phyloP scores from a whole-genome alignment of 2,888 invertebrate genomes.

The Spisula solida region DNA sequence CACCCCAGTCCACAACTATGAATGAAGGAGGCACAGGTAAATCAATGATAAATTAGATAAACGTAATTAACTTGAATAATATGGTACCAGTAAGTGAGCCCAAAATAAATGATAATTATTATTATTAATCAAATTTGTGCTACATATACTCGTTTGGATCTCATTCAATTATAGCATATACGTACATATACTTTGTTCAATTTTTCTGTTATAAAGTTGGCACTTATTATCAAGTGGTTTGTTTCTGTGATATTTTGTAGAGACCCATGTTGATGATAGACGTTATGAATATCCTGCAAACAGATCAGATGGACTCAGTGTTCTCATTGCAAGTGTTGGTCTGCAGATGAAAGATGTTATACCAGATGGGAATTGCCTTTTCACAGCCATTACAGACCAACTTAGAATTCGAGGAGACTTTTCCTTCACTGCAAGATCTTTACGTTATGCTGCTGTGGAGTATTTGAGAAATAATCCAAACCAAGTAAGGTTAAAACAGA shows the following conservation, averaged over 20 bases:
- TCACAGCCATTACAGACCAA: conserved; percentile 64
- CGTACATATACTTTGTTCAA: too few species aligned
- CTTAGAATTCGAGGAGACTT: conserved; percentile 61
- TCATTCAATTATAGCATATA: too few species aligned
- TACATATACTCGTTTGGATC: too few species aligned
- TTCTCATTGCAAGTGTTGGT: conserved; percentile 32
- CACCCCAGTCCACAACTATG: not conserved
- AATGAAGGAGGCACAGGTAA: not conserved
- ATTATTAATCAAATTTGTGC: too few species aligned
- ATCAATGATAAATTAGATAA: not conserved
- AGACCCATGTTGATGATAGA: not conserved
- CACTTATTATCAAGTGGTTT: not conserved
- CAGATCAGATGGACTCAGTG: not conserved
- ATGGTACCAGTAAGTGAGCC: too few species aligned
- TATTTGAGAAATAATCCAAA: conserved; percentile 51
- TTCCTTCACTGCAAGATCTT: conserved; percentile 46
- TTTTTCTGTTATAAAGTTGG: too few species aligned
- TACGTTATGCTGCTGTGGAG: conserved; percentile 58
- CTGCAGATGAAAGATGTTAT: conserved; percentile 52
- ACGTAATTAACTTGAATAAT: too few species aligned
- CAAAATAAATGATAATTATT: too few species aligned
- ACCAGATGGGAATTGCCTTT: conserved; percentile 68
- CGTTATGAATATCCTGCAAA: not conserved
- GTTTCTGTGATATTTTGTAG: not conserved
- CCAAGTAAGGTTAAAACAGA: conserved; percentile 39